Percentiles rank a stretch among this genome's conserved stretches.
These are phyloP conservation scores for Craseonycteris thonglongyai DNA, from an alignment of 2,113 vertebrate genomes.

Conservation along the genomic window DNA sequence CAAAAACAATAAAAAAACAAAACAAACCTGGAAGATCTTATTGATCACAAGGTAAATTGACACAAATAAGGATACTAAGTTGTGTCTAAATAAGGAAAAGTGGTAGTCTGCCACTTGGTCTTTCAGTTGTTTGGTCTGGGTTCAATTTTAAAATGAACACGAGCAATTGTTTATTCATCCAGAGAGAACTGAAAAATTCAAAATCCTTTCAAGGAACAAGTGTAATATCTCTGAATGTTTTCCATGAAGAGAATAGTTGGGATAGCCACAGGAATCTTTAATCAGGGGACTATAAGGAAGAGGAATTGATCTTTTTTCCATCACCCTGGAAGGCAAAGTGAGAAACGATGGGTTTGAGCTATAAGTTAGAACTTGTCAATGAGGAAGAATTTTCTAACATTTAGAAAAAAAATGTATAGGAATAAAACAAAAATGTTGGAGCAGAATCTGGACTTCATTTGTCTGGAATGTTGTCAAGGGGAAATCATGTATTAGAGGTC, in stretches of 20 bases:
- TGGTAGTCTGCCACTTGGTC: background rate
- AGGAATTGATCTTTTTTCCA: background rate
- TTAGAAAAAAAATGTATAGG: background rate
- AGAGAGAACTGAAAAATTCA: constrained; percentile 8
- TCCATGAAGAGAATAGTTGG: background rate
- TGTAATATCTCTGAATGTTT: background rate
- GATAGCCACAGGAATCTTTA: background rate
- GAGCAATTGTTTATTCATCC: background rate
- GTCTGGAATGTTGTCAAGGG: background rate
- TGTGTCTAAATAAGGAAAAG: constrained; percentile 20
- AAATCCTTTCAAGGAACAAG: constrained; percentile 17
- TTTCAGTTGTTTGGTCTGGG: constrained; percentile 24
- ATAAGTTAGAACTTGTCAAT: constrained; percentile 10
- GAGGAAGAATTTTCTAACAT: background rate
- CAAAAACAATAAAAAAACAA: too few species aligned
- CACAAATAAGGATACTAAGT: background rate
- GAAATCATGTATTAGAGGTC: background rate
- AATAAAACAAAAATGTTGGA: background rate
- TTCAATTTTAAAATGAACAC: background rate
- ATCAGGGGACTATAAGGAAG: background rate
- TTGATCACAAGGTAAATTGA: background rate
- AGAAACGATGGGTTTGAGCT: background rate
- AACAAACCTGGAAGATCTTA: background rate
- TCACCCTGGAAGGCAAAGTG: background rate
- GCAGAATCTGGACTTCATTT: constrained; percentile 18